Evolutionary conservation across 2,797 vertebrate species (phyloP), one percentile per base, ranked within the genome.

Genomic region (Helicolenus hilgendorfi): DNA sequence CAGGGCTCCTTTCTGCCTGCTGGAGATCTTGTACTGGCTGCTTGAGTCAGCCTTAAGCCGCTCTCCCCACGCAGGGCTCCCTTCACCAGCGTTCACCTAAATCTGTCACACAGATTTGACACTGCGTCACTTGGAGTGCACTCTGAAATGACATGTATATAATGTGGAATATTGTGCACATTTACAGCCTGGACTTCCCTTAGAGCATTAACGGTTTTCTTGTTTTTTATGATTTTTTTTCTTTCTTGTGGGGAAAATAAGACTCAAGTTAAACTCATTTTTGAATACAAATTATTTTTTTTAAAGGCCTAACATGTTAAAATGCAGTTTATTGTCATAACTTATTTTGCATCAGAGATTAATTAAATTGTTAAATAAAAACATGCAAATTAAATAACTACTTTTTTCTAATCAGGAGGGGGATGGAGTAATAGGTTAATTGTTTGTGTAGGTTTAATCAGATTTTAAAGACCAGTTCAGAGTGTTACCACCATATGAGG

Each of bases 41-140:
- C 97, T 98, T 97, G 97, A 97, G 96, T 98, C 97, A 96, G 98
- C 95, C 97, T 93, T 98, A 94, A 98, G 98, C 97, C 93, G 96
- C 97, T 95, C 98, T 98, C 98, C 98, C 97, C 97, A 94, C 97
- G 97, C 97, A 97, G 97, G 97, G 97, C 96, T 97, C 96, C 97
- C 97, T 97, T 98, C 97, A 94, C 98, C 97, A 97, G 98, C 97
- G 96, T 98, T 99, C 98, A 99, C 99, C 98, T 99, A 98, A 99
- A 99, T 99, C 98, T 99, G 98, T 99, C 98, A 99, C 97, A 98
- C 98, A 99, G 98, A 99, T 99, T 99, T 99, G 98, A 99, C 98
- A 98, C 98, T 92, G 95, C 97, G 97, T 98, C 98, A 98, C 98
- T 99, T 97, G 96, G 96, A 96, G 96, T 94, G 97, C 98, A 97